A percentile compares a stretch with the other conserved stretches of the same genome.
These are phyloP conservation scores for Cenopis cana DNA, from an alignment of 2,888 invertebrate species.

Conservation along the genomic window DNA sequence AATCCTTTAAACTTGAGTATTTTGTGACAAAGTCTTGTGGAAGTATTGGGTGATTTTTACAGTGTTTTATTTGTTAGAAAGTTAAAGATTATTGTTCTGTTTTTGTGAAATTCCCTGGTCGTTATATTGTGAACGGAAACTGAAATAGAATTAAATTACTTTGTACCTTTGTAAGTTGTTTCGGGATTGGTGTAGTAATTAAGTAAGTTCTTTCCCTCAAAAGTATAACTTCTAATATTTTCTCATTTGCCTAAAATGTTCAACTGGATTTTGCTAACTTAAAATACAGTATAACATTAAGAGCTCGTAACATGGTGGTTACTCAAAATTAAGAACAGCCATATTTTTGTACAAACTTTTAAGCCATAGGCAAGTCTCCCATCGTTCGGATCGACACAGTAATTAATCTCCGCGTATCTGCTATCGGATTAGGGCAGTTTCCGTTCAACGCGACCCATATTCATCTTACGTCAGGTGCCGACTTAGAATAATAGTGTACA, in stretches of 20 bases:
- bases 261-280: too few relatives aligned
- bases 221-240: too few relatives aligned
- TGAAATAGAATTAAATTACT: too few relatives aligned
- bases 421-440: conserved; percentile 32
- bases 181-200: too few relatives aligned
- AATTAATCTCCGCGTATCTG: conserved; percentile 27
- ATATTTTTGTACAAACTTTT: neutral
- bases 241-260: too few relatives aligned
- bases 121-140: too few relatives aligned
- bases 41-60: neutral
- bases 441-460: conserved; percentile 60
- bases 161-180: too few relatives aligned
- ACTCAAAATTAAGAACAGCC: neutral
- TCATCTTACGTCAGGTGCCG: conserved; percentile 59
- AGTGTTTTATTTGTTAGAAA: neutral
- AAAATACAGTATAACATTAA: too few relatives aligned
- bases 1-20: neutral
- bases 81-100: neutral
- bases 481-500: conserved; percentile 48
- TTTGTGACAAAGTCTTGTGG: neutral
- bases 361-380: neutral
- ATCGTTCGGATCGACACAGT: neutral
- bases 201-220: too few relatives aligned
- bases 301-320: too few relatives aligned
- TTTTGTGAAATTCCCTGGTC: too few relatives aligned